Conservation (phyloP, 2,888 invertebrate species). For the Orthonevra nobilis region DNA sequence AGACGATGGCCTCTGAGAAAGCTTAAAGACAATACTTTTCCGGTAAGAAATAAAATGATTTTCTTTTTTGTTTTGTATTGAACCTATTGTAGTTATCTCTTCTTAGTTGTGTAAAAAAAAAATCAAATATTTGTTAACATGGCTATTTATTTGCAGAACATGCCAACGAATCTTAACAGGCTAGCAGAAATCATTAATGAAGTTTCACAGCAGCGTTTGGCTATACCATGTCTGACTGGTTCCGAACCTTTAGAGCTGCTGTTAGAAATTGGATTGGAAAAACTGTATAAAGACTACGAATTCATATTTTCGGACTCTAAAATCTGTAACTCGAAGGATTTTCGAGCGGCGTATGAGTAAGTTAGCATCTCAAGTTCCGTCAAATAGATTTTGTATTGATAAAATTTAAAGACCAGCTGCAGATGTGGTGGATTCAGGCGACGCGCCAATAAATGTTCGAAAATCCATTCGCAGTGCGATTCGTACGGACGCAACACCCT, state of each 20-base stretch:
- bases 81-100: too few relatives aligned
- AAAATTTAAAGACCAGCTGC: conserved; percentile 2
- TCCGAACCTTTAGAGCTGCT: conserved; percentile 79
- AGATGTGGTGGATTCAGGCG: conserved; percentile 18
- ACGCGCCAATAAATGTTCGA: conserved; percentile 73
- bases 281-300: conserved; percentile 79
- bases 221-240: conserved; percentile 78
- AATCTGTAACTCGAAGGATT: conserved; percentile 76
- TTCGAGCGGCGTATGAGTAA: conserved; percentile 71
- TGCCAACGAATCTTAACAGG: conserved; percentile 79
- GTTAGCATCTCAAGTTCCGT: too few relatives aligned
- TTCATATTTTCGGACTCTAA: conserved; percentile 79
- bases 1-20: too few relatives aligned
- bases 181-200: conserved; percentile 79
- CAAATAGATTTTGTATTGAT: too few relatives aligned
- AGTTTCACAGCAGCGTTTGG: conserved; percentile 78
- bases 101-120: too few relatives aligned
- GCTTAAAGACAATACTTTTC: too few relatives aligned
- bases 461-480: conserved; percentile 78
- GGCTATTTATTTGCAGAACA: conserved; percentile 74
- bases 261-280: conserved; percentile 80
- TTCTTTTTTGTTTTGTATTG: too few relatives aligned
- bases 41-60: too few relatives aligned
- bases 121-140: not conserved
- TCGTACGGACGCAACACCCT: conserved; percentile 70